phyloP scores from a whole-genome alignment of 2,113 vertebrate genomes.

The Pseudorectes ferrugineus region DNA sequence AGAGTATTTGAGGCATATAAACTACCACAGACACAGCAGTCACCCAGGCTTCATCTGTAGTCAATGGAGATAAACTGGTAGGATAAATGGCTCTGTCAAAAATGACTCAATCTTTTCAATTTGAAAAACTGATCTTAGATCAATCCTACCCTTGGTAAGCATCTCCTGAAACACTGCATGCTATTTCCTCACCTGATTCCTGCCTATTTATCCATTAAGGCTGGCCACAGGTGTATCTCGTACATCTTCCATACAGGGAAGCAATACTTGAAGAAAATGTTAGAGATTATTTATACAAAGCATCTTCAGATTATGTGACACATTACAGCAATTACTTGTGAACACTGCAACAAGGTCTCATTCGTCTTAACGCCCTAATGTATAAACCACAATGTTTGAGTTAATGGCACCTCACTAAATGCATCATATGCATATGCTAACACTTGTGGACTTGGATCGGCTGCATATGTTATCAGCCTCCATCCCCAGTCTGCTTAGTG shows the following conservation, averaged over 20 bases:
- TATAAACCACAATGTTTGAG: neutral
- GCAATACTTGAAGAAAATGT: neutral
- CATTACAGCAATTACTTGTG: neutral
- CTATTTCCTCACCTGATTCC: neutral
- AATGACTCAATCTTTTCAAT: neutral
- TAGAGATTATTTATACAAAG: neutral
- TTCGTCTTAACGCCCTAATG: neutral
- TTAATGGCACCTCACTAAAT: neutral
- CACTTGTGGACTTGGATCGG: neutral
- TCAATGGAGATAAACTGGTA: neutral
- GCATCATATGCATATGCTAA: neutral
- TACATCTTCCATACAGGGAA: neutral
- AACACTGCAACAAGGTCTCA: neutral
- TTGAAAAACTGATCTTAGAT: neutral
- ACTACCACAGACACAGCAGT: neutral
- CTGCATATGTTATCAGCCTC: neutral
- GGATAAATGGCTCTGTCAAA: neutral
- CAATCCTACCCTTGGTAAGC: neutral
- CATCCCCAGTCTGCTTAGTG: neutral
- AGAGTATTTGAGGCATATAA: neutral
- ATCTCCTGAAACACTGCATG: neutral
- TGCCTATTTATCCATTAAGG: neutral
- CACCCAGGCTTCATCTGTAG: neutral
- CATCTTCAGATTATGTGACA: neutral
- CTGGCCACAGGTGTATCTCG: neutral